A percentile compares a stretch with the other conserved stretches of the same genome.
phyloP scores from a whole-genome alignment of 1,140 invertebrate species.

The Aphidius gifuensis region DNA sequence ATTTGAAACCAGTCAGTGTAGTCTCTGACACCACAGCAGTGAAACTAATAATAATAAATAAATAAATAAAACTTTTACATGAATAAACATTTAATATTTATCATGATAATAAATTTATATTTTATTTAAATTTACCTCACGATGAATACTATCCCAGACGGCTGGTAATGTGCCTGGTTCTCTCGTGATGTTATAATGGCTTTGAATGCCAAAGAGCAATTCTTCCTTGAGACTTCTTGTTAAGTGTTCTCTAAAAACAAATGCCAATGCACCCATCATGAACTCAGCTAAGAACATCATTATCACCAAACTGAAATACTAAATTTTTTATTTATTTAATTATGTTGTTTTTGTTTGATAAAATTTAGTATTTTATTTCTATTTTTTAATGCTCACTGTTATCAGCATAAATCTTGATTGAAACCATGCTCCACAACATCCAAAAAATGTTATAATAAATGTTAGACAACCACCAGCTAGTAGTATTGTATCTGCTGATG shows the following conservation, averaged over 20 bases:
- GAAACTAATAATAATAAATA: conserved; percentile 58
- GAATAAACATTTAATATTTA: too few relatives aligned
- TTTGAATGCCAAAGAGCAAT: conserved; percentile 65
- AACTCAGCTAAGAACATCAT: conserved; percentile 78
- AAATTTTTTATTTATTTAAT: conserved; percentile 28
- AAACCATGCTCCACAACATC: conserved; percentile 80
- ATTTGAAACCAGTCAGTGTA: conserved; percentile 83
- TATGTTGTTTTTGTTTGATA: not conserved
- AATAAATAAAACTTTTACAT: not conserved
- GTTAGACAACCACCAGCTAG: conserved; percentile 67
- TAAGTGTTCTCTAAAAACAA: conserved; percentile 72
- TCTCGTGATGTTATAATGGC: conserved; percentile 66
- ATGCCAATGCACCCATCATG: conserved; percentile 71
- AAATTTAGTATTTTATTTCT: not conserved
- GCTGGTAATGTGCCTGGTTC: conserved; percentile 62
- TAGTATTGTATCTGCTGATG: conserved; percentile 68
- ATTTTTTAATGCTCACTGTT: conserved; percentile 58
- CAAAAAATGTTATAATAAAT: conserved; percentile 74
- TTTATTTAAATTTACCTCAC: conserved; percentile 55
- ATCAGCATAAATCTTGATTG: conserved; percentile 74
- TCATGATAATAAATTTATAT: not conserved
- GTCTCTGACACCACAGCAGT: conserved; percentile 80
- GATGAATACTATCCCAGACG: conserved; percentile 74
- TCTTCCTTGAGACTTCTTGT: conserved; percentile 64
- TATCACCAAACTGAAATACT: conserved; percentile 84